phyloP scores from a whole-genome alignment of 2,888 invertebrate species.

The Cheilosia pagana region DNA sequence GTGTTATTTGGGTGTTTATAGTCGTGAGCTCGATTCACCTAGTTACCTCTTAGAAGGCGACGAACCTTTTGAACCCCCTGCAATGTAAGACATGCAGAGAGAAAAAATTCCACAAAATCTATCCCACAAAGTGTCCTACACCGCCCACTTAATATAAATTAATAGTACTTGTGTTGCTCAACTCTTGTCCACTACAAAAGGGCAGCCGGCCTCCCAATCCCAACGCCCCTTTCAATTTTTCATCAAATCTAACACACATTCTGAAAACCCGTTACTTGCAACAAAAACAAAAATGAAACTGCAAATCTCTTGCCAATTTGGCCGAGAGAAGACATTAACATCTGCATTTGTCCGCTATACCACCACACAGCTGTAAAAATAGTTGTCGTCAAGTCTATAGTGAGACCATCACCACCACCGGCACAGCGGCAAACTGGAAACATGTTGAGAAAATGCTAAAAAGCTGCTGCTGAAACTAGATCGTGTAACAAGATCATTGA shows the following conservation, averaged over 20 bases:
- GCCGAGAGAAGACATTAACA: constrained; percentile 37
- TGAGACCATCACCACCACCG: not conserved
- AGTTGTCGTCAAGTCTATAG: not conserved
- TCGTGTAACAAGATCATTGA: constrained; percentile 70
- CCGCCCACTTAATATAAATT: constrained; percentile 1
- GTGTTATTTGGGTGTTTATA: too few species aligned
- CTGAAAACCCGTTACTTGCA: constrained; percentile 36
- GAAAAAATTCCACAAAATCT: not conserved
- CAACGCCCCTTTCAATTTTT: constrained; percentile 36
- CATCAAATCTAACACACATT: constrained; percentile 18
- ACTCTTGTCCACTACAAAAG: constrained; percentile 25
- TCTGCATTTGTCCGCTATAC: constrained; percentile 31
- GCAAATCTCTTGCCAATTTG: constrained; percentile 1
- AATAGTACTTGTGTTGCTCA: not conserved
- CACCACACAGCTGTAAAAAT: not conserved
- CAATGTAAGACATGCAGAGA: too few species aligned
- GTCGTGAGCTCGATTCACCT: too few species aligned
- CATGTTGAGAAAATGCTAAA: constrained; percentile 10
- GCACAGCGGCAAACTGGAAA: not conserved
- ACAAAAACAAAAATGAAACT: too few species aligned
- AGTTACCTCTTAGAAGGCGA: too few species aligned
- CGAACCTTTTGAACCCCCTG: too few species aligned
- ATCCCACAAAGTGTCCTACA: not conserved
- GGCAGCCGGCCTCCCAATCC: constrained; percentile 20
- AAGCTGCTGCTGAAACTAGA: constrained; percentile 55